Base-by-base conservation (phyloP, 2,888 invertebrate genomes). In the Boloria selene region DNA sequence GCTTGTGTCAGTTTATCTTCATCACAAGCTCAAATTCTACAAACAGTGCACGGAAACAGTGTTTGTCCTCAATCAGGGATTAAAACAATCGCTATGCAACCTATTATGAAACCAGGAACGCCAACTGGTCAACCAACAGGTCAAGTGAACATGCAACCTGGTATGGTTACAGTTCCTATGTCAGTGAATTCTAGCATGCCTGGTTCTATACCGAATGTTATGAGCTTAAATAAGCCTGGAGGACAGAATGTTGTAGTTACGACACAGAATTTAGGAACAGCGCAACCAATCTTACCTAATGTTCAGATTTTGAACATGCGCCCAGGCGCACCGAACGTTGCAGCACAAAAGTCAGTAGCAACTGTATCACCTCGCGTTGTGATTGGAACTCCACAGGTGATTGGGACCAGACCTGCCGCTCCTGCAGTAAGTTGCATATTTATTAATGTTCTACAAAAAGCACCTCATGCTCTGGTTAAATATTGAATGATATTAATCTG, bases 271-370 rank as follows among this genome's bases (percentile, higher is more conserved):
- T 84, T 94, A 72, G 93, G 95, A 70, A 93, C 93, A 75, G 93
- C 90, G 69, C 94, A 95, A 76, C 94, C 94, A 5, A 93, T 94
- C 67, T 87, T 95, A 73, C 95, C 95, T 64, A 96, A 96, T 89
- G 96, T 97, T 79, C 96, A 96, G 88, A 96, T 97, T 81, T 93
- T 97, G 75, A 97, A 97, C 87, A 96, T 96, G 93, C 94, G 97
- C 75, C 95, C 96, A 62, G 95, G 94, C 70, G 93, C 95, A 69
- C 95, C 96, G 55, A 77, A 80, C 26, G 93, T 95, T 75, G 93
- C 94, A 70, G 94, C 94, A 67, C 96, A 96, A 84, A 97, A 97
- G 87, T 95, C 95, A 71, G 95, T 97, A 71, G 94, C 96, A 65
- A 94, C 95, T 66, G 95, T 96, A 71, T 94, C 96, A 68, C 95